A percentile compares a stretch with the other conserved stretches of the same genome.
These are phyloP conservation scores for Eupeodes luniger DNA, from an alignment of 2,888 invertebrate genomes.

Conservation along the genomic window DNA sequence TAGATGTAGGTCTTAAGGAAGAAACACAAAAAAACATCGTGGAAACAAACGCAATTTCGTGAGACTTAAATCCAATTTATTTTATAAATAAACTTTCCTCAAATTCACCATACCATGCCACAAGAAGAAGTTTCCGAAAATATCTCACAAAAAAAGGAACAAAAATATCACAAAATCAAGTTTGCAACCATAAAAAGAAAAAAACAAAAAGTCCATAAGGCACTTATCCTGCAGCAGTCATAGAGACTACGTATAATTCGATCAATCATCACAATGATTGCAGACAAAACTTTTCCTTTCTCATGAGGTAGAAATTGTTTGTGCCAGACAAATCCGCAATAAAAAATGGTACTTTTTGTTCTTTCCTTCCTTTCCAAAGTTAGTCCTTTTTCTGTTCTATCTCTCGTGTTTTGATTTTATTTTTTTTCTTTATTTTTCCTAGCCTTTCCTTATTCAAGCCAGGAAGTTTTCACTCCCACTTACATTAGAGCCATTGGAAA, in stretches of 20 bases:
- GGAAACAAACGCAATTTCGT: constrained; percentile 20
- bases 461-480: not conserved
- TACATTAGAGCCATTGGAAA: not conserved
- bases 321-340: constrained; percentile 43
- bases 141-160: no score
- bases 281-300: constrained; percentile 43
- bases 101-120: not conserved
- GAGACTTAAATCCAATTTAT: constrained; percentile 18
- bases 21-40: not conserved
- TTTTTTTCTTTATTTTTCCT: not conserved
- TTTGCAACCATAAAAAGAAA: constrained; percentile 5
- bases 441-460: not conserved
- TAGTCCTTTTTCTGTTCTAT: constrained; percentile 18
- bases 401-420: not conserved
- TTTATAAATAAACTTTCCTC: constrained; percentile 17
- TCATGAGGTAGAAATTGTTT: constrained; percentile 26
- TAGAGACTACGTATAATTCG: constrained; percentile 35
- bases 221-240: constrained; percentile 32
- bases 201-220: constrained; percentile 10
- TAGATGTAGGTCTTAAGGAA: no score
- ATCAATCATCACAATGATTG: constrained; percentile 45
- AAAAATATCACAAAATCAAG: constrained; percentile 36
- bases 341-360: constrained; percentile 34
- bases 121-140: not conserved
- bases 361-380: constrained; percentile 9